Evolutionary conservation across 2,113 vertebrate genomes (phyloP), one percentile per base, ranked within the genome.

Genomic region (Probosciger aterrimus): DNA sequence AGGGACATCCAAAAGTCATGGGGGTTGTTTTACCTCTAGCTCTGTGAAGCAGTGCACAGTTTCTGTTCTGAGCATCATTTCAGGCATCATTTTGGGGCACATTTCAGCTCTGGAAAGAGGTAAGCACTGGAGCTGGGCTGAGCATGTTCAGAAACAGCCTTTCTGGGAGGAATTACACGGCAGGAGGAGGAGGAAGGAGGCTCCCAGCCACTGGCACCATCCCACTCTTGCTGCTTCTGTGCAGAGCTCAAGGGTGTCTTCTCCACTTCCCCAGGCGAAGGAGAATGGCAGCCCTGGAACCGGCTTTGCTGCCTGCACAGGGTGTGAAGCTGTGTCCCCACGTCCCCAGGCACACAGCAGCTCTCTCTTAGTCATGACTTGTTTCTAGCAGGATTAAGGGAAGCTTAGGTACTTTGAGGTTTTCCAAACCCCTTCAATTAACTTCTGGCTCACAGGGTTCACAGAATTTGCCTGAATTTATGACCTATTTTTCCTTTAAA

Each of bases 361-460:
- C 73, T 41, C 55, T 68, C 79, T 75, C 64, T 74, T 53, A 57
- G 86, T 88, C 93, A 52, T 35, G 10, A 14, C 88, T 93, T 37
- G 52, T 69, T 84, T 81, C 86, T 73, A 65, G 77, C 44, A 75
- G 92, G 65, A 71, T 89, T 88, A 75, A 73, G 86, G 76, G 92
- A 78, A 91, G 52, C 86, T 84, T 30, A 43, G 83, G 57, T 88
- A 89, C 88, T 76, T 64, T 91, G 91, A 93, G 91, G 77, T 95
- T 93, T 94, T 94, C 96, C 92, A 95, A 87, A 89, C 95, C 92
- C 74, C 91, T 96, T 92, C 82, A 95, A 91, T 97, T 93, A 94
- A 79, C 88, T 95, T 87, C 81, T 92, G 86, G 77, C 95, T 95
- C 37, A 1, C 39, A 92, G 28, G 17, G 88, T 65, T 87, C 93